These are phyloP conservation scores for Papilio dardanus DNA, from an alignment of 1,140 invertebrate species.

Conservation along the genomic window DNA sequence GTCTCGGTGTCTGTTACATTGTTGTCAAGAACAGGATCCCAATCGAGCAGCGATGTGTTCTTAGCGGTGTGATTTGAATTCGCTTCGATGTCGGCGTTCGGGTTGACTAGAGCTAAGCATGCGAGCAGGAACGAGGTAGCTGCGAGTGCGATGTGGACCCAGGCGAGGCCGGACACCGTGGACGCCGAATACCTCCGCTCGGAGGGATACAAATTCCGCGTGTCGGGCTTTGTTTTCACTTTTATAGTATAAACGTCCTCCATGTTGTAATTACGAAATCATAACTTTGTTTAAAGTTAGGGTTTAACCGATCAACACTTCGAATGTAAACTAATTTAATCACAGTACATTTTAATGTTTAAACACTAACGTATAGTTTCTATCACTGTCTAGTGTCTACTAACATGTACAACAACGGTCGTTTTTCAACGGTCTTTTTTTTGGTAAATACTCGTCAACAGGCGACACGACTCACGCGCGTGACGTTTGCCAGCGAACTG, in stretches of 20 bases:
- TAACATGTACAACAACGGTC: not conserved
- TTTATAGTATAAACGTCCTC: conserved; percentile 86
- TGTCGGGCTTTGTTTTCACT: conserved; percentile 84
- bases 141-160: conserved; percentile 84
- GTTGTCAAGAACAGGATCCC: conserved; percentile 32
- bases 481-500: conserved; percentile 29
- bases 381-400: conserved; percentile 11
- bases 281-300: conserved; percentile 38
- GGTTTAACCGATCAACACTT: conserved; percentile 23
- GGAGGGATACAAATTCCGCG: conserved; percentile 84
- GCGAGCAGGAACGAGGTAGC: conserved; percentile 82
- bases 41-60: conserved; percentile 32
- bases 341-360: conserved; percentile 6
- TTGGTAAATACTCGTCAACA: conserved; percentile 18
- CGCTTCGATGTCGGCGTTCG: conserved; percentile 47
- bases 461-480: conserved; percentile 23
- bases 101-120: conserved; percentile 79
- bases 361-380: conserved; percentile 7
- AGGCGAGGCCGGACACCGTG: conserved; percentile 84
- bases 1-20: conserved; percentile 49
- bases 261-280: conserved; percentile 76
- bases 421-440: conserved; percentile 16
- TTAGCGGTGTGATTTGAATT: conserved; percentile 30
- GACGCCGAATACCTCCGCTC: conserved; percentile 86
- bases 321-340: conserved; percentile 3